A percentile compares a stretch with the other conserved stretches of the same genome.
Conservation (phyloP, 2,888 invertebrate species). For the Oscheius myriophilus region DNA sequence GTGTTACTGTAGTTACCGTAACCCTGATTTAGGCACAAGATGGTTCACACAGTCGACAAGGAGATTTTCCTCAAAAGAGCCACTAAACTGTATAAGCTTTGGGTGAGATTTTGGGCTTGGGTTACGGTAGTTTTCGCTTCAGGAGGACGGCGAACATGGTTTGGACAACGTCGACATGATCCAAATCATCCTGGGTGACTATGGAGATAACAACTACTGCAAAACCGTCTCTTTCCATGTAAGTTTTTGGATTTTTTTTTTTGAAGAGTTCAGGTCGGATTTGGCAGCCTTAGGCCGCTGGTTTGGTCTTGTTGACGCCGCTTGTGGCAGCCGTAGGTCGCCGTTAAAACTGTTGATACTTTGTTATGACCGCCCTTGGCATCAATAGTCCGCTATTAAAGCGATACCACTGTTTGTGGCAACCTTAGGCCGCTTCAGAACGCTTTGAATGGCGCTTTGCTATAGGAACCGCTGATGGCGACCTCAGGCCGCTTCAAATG, state of each 20-base stretch:
- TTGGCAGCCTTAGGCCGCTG: no score
- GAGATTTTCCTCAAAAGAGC: slow-evolving; percentile 48
- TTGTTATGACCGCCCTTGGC: neutral
- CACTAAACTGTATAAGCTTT: slow-evolving; percentile 54
- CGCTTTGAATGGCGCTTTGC: no score
- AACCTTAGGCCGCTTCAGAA: no score
- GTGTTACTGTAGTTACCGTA: slow-evolving; percentile 2
- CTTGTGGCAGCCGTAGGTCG: no score
- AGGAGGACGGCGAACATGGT: slow-evolving; percentile 23
- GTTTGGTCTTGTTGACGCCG: no score
- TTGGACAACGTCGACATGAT: slow-evolving; percentile 17
- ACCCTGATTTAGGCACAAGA: neutral
- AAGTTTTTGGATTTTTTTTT: neutral
- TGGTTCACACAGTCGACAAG: slow-evolving; percentile 37
- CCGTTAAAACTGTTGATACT: no score
- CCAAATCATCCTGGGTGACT: slow-evolving; percentile 10
- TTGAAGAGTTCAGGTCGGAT: no score
- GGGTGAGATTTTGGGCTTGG: slow-evolving; percentile 50
- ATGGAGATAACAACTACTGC: slow-evolving; percentile 19
- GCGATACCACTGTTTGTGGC: no score
- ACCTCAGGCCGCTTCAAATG: no score
- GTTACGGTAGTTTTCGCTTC: neutral
- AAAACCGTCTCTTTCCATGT: slow-evolving; percentile 26
- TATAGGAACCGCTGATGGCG: no score
- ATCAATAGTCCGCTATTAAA: neutral